A percentile compares a stretch with the other conserved stretches of the same genome.
phyloP scores from a whole-genome alignment of 2,113 vertebrate genomes.

The Apteryx owenii region DNA sequence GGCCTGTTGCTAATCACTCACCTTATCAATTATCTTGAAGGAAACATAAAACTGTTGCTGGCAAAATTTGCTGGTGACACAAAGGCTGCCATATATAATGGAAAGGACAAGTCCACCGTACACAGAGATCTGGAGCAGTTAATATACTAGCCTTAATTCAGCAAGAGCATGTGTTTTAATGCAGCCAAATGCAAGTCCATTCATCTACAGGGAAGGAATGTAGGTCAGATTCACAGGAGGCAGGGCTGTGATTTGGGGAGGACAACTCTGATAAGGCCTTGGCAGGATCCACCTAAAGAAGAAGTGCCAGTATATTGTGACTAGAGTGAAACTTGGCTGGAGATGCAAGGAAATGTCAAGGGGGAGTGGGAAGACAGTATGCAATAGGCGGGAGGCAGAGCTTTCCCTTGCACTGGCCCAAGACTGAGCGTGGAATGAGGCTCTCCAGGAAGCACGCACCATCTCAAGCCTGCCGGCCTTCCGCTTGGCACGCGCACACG shows the following conservation, averaged over 20 bases:
- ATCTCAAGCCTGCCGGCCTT: fast-evolving
- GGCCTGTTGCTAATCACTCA: background rate
- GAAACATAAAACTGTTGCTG: constrained; percentile 48
- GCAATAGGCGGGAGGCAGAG: background rate
- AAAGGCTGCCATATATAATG: background rate
- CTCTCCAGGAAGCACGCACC: fast-evolving
- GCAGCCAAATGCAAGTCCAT: constrained; percentile 16
- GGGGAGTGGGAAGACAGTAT: background rate
- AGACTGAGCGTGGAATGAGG: background rate
- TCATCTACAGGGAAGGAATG: background rate
- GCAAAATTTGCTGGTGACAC: background rate
- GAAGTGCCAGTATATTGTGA: background rate
- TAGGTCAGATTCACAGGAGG: background rate
- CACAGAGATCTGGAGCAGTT: background rate
- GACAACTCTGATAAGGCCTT: background rate
- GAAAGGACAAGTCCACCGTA: background rate
- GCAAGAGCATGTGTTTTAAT: background rate
- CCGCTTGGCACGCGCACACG: fast-evolving
- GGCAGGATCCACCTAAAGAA: background rate
- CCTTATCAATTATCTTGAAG: constrained; percentile 55
- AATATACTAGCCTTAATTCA: background rate
- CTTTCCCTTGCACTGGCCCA: background rate
- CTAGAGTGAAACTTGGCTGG: background rate
- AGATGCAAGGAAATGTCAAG: background rate
- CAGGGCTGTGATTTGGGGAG: background rate